Conservation (phyloP, 2,888 invertebrate species). For the Arenicola marina region DNA sequence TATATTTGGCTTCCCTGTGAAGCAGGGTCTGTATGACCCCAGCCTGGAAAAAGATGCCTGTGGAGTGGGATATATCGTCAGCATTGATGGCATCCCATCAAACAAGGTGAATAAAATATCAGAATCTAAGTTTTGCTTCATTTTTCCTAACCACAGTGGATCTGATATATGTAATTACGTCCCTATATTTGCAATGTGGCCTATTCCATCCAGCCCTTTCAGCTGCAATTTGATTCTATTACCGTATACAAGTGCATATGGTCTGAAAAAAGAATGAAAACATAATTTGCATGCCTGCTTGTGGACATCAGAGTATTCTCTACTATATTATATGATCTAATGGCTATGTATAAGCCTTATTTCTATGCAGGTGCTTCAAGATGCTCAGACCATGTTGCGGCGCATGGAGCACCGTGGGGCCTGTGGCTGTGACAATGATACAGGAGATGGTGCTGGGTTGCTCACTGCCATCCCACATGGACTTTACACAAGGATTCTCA, state of each 20-base stretch:
- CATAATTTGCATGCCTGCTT: no score
- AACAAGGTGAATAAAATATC: constrained; percentile 83
- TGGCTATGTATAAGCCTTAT: no score
- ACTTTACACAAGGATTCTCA: constrained; percentile 75
- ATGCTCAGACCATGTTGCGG: constrained; percentile 86
- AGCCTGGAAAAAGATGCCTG: constrained; percentile 95
- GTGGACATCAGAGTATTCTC: no score
- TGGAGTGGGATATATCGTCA: constrained; percentile 98
- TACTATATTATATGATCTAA: no score
- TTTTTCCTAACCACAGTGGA: no score
- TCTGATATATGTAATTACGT: no score
- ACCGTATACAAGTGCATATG: no score
- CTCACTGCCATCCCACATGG: constrained; percentile 95
- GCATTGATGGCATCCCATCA: constrained; percentile 91
- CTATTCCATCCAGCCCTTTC: background rate
- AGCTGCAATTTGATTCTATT: background rate
- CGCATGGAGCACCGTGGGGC: constrained; percentile 99
- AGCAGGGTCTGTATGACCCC: constrained; percentile 86
- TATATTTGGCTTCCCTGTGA: constrained; percentile 35
- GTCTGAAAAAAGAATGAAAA: no score
- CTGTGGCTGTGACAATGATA: constrained; percentile 98
- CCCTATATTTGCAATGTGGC: no score
- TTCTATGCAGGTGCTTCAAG: constrained; percentile 79
- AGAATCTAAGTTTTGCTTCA: no score
- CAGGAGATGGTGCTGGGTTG: constrained; percentile 98